Evolutionary conservation across 2,113 vertebrate species (phyloP).

Genomic region (Brachypodius melanocephalos): DNA sequence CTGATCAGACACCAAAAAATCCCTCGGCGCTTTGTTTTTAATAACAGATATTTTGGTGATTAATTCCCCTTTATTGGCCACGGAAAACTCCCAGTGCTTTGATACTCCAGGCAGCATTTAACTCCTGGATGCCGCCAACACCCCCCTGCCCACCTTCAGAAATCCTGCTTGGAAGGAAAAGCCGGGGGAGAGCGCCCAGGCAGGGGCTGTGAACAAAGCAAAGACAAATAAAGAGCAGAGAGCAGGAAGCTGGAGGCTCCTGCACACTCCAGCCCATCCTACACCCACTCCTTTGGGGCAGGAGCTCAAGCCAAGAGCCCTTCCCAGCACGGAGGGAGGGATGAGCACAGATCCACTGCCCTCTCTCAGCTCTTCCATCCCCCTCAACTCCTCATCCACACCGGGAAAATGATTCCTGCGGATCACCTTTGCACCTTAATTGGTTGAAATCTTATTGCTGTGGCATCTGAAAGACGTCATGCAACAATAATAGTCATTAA

Average conservation of each 20-base stretch:
- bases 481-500: fast-evolving
- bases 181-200: neutral
- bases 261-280: neutral
- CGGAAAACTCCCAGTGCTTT: neutral
- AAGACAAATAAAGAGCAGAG: neutral
- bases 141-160: neutral
- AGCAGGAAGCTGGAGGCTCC: neutral
- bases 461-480: neutral
- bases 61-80: neutral
- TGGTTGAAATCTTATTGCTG: neutral
- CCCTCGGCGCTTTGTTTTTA: neutral
- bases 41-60: neutral
- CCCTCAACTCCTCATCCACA: neutral
- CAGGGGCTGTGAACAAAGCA: neutral
- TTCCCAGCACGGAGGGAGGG: neutral
- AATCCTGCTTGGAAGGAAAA: neutral
- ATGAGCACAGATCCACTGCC: neutral
- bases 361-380: neutral
- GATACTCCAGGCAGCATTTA: neutral
- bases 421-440: fast-evolving
- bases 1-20: neutral
- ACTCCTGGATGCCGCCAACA: neutral
- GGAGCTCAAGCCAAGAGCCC: neutral
- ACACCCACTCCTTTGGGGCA: neutral
- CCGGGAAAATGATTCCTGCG: fast-evolving